These are phyloP conservation scores for Tenthredo notha DNA, from an alignment of 2,888 invertebrate genomes.

Conservation along the genomic window DNA sequence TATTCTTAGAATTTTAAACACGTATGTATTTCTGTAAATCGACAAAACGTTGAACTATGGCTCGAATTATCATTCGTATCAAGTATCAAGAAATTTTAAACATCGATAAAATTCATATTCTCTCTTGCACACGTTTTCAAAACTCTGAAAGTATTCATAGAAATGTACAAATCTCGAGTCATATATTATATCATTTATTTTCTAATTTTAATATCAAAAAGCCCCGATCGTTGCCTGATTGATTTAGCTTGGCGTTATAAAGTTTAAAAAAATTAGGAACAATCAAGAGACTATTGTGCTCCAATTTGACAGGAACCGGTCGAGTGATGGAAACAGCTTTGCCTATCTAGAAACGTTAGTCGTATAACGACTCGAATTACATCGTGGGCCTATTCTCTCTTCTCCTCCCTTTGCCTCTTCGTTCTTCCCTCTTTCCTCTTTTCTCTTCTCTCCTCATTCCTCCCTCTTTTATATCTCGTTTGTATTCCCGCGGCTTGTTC, in stretches of 20 bases:
- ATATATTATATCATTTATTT: neutral
- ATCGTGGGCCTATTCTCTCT: slow-evolving; percentile 49
- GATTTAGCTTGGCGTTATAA: neutral
- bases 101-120: neutral
- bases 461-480: slow-evolving; percentile 56
- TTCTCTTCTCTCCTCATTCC: slow-evolving; percentile 45
- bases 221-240: neutral
- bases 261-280: slow-evolving; percentile 42
- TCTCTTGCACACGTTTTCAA: neutral
- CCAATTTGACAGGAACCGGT: slow-evolving; percentile 50
- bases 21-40: neutral
- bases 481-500: slow-evolving; percentile 26
- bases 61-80: neutral
- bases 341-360: slow-evolving; percentile 33
- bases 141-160: neutral
- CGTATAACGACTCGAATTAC: slow-evolving; percentile 46
- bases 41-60: neutral
- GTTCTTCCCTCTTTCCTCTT: slow-evolving; percentile 48
- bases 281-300: slow-evolving; percentile 40
- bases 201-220: neutral
- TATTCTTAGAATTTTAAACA: neutral
- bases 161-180: neutral
- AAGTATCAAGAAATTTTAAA: neutral
- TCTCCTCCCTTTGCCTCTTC: slow-evolving; percentile 38
- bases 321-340: slow-evolving; percentile 45